Conservation (phyloP, 2,113 vertebrate genomes). For the Illadopsis cleaveri region DNA sequence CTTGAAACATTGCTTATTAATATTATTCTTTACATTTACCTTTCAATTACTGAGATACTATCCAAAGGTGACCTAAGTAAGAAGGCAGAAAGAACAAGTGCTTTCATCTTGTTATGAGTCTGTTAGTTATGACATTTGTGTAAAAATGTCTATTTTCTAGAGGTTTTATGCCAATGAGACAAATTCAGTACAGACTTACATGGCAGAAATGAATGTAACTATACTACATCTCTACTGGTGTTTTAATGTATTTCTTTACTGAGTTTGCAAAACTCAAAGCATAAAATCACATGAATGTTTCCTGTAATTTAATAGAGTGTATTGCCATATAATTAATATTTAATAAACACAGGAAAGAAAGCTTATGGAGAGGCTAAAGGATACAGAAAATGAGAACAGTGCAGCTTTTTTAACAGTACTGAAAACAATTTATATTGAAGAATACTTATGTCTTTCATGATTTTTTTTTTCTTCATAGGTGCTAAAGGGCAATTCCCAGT, state of each 20-base stretch:
- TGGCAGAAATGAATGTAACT: not conserved
- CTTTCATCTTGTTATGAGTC: not conserved
- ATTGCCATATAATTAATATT: constrained; percentile 42
- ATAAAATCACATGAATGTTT: constrained; percentile 7
- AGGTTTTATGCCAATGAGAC: not conserved
- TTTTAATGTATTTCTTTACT: not conserved
- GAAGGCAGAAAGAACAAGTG: not conserved
- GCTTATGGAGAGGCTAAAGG: not conserved
- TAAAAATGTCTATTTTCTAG: not conserved
- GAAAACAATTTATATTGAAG: not conserved
- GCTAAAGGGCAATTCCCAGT: not conserved
- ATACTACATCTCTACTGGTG: not conserved
- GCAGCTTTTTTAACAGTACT: not conserved
- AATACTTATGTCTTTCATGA: not conserved
- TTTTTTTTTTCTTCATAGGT: not conserved
- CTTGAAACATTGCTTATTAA: not conserved
- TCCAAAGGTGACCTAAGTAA: not conserved
- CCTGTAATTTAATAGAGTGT: constrained; percentile 17
- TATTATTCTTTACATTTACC: not conserved
- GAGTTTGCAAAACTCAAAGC: constrained; percentile 18
- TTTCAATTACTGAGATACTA: not conserved
- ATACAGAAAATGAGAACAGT: not conserved
- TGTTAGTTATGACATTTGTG: not conserved
- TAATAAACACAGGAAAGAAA: constrained; percentile 23
- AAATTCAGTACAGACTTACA: not conserved